These are phyloP conservation scores for Acromyrmex charruanus DNA, from an alignment of 1,140 invertebrate genomes.

Conservation along the genomic window DNA sequence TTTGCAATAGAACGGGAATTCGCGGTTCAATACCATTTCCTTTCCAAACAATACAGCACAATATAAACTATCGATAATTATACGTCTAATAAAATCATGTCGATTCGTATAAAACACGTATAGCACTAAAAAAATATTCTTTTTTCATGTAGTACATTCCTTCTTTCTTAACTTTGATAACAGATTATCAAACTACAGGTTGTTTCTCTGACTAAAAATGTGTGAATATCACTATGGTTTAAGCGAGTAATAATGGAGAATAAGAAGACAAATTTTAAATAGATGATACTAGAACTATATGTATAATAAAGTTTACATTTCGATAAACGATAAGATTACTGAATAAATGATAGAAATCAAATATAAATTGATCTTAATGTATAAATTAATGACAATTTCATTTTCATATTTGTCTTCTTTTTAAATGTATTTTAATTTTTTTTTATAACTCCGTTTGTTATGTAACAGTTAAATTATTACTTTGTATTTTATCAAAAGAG, in stretches of 20 bases:
- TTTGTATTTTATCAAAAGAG: constrained; percentile 4
- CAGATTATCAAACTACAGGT: not conserved
- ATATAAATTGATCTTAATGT: not conserved
- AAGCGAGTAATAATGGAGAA: not conserved
- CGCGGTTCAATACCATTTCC: constrained; percentile 10
- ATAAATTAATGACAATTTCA: not conserved
- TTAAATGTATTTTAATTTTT: not conserved
- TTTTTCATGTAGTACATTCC: not conserved
- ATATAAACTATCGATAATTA: constrained; percentile 22
- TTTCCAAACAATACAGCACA: constrained; percentile 2
- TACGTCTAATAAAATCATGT: not conserved
- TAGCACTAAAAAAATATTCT: not conserved
- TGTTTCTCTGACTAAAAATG: not conserved
- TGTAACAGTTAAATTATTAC: not conserved
- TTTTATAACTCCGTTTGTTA: not conserved
- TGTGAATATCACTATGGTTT: not conserved
- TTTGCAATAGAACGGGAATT: constrained; percentile 8
- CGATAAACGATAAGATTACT: too few species aligned
- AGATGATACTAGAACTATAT: not conserved
- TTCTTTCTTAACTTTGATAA: not conserved
- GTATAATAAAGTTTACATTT: not conserved
- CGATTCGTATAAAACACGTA: not conserved
- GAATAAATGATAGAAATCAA: not conserved
- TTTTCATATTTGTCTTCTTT: constrained; percentile 1
- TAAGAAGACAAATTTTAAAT: not conserved